phyloP scores from a whole-genome alignment of 2,797 vertebrate species.

The Tragopan temminckii region DNA sequence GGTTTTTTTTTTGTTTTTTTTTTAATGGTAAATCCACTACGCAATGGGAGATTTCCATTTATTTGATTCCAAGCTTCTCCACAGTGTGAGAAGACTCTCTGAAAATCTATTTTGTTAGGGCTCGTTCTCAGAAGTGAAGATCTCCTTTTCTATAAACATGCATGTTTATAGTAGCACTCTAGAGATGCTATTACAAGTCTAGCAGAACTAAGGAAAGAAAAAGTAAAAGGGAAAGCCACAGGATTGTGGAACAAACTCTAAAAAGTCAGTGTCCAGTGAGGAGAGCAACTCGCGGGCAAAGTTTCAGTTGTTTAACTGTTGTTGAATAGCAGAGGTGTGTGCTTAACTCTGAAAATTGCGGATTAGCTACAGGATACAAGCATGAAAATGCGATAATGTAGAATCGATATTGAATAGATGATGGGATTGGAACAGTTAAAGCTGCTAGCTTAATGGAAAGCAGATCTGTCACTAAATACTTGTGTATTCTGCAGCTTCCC shows the following conservation, averaged over 20 bases:
- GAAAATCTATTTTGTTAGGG: neutral
- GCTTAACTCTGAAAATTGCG: neutral
- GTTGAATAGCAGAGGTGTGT: neutral
- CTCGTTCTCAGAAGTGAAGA: neutral
- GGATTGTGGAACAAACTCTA: neutral
- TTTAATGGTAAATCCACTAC: neutral
- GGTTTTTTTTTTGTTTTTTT: neutral
- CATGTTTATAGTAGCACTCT: neutral
- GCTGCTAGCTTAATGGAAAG: neutral
- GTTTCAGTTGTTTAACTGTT: neutral
- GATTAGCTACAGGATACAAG: neutral
- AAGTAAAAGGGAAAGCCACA: neutral
- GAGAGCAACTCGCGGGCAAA: neutral
- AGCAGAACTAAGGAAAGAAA: neutral
- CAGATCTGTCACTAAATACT: neutral
- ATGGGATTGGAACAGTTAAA: neutral
- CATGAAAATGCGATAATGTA: neutral
- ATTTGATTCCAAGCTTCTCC: neutral
- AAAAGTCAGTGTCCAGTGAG: fast-evolving
- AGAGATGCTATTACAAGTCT: neutral
- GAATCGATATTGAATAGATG: neutral
- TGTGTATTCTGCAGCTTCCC: neutral
- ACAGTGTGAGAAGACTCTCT: neutral
- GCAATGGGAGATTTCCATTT: neutral
- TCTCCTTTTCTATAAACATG: neutral